A percentile compares a stretch with the other conserved stretches of the same genome.
phyloP scores from a whole-genome alignment of 2,888 invertebrate genomes.

The Brenthis hecate region DNA sequence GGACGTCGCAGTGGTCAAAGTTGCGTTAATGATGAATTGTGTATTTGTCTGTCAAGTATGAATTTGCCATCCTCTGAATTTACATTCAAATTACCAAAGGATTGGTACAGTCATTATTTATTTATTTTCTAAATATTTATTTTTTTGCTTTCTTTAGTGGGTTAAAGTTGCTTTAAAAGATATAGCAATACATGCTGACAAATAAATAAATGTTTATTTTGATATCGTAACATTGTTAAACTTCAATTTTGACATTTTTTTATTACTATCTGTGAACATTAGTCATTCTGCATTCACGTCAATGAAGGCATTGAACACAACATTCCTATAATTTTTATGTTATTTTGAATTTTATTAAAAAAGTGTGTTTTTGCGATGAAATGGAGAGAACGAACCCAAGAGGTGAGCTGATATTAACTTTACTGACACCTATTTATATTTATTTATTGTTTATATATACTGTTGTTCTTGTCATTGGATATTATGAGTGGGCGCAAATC shows the following conservation, averaged over 20 bases:
- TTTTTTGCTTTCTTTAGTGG: too few species aligned
- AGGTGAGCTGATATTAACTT: conserved; percentile 51
- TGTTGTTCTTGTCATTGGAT: conserved; percentile 59
- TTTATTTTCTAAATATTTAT: too few species aligned
- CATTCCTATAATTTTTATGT: conserved; percentile 44
- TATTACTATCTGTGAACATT: conserved; percentile 19
- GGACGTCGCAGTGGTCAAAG: too few species aligned
- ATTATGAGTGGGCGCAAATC: conserved; percentile 69
- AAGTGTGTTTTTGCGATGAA: conserved; percentile 58
- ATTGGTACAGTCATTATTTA: too few species aligned
- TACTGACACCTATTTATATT: background rate
- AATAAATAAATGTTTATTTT: background rate
- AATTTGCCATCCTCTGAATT: too few species aligned
- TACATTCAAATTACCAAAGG: too few species aligned
- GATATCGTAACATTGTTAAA: conserved; percentile 18
- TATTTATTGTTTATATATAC: conserved; percentile 11
- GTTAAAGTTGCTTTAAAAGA: too few species aligned
- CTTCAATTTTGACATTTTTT: conserved; percentile 18
- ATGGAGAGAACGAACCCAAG: conserved; percentile 68
- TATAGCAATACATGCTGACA: too few species aligned
- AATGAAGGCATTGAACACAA: conserved; percentile 43
- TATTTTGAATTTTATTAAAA: conserved; percentile 40
- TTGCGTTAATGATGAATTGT: too few species aligned
- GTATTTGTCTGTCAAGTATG: too few species aligned
- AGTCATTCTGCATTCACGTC: conserved; percentile 43